Conservation (phyloP, 2,888 invertebrate species). For the Melieria omissa region DNA sequence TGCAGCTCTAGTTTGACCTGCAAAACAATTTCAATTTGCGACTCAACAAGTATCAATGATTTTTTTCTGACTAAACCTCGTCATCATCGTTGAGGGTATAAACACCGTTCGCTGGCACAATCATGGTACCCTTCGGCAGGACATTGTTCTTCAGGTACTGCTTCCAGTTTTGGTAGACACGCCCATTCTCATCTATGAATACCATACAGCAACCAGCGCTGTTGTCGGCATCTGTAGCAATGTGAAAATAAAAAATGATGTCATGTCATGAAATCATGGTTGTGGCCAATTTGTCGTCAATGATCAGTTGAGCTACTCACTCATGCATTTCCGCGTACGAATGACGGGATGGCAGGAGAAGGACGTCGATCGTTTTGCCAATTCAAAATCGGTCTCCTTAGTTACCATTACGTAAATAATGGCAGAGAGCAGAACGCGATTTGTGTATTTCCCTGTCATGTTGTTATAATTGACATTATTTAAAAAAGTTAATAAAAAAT, state of each 20-base stretch:
- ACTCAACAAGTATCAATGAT: background rate
- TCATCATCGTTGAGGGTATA: slow-evolving; percentile 50
- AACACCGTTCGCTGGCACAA: slow-evolving; percentile 66
- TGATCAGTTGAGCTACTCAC: slow-evolving; percentile 47
- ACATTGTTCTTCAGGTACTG: slow-evolving; percentile 67
- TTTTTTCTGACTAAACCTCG: slow-evolving; percentile 25
- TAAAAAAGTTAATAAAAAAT: background rate
- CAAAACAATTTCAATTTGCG: background rate
- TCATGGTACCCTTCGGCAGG: slow-evolving; percentile 66
- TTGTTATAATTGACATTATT: background rate
- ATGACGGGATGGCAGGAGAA: slow-evolving; percentile 60
- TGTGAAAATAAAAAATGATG: background rate
- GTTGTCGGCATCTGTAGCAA: slow-evolving; percentile 33
- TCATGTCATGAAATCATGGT: background rate
- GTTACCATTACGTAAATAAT: slow-evolving; percentile 60
- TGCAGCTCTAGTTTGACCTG: slow-evolving; percentile 50
- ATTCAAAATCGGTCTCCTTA: slow-evolving; percentile 42
- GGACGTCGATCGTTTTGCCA: slow-evolving; percentile 44
- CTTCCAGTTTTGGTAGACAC: slow-evolving; percentile 68
- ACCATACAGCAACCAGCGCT: slow-evolving; percentile 61
- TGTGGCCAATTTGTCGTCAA: background rate
- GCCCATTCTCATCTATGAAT: slow-evolving; percentile 62
- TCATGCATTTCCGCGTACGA: slow-evolving; percentile 59
- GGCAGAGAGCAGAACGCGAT: slow-evolving; percentile 56
- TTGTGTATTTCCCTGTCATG: slow-evolving; percentile 59